Evolutionary conservation across 2,113 vertebrate genomes (phyloP).

Genomic region (Lepisosteus osseus): DNA sequence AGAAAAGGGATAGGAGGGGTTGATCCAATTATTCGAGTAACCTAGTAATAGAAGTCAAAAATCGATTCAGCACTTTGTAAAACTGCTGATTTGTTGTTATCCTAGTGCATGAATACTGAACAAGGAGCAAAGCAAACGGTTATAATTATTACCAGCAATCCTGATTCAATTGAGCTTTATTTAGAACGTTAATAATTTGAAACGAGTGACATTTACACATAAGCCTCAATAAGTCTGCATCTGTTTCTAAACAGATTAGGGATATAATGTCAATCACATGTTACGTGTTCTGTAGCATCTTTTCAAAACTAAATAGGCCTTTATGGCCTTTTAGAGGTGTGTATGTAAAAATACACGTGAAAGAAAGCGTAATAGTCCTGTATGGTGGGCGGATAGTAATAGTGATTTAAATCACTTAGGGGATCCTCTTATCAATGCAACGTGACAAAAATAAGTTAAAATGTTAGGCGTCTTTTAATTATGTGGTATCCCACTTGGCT

Average conservation of each 20-base stretch:
- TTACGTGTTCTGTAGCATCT: not conserved
- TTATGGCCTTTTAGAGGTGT: not conserved
- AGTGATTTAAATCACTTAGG: not conserved
- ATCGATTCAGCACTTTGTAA: not conserved
- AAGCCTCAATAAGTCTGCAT: not conserved
- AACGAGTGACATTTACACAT: constrained; percentile 5
- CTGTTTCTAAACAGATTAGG: not conserved
- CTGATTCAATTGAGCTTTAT: not conserved
- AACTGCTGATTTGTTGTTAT: not conserved
- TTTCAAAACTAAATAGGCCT: not conserved
- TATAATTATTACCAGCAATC: not conserved
- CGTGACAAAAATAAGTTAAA: too few relatives aligned
- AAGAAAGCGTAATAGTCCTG: not conserved
- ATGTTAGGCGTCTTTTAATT: too few relatives aligned
- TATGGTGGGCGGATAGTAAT: not conserved
- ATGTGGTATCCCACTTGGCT: too few relatives aligned
- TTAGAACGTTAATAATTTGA: constrained; percentile 16
- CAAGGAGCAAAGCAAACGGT: not conserved
- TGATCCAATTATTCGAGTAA: not conserved
- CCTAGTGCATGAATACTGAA: not conserved
- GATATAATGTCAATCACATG: not conserved
- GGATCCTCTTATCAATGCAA: not conserved
- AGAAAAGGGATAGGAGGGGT: too few relatives aligned
- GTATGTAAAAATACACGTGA: not conserved
- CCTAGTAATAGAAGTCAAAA: not conserved